Evolutionary conservation across 2,113 vertebrate genomes (phyloP).

Genomic region (Furnarius figulus): DNA sequence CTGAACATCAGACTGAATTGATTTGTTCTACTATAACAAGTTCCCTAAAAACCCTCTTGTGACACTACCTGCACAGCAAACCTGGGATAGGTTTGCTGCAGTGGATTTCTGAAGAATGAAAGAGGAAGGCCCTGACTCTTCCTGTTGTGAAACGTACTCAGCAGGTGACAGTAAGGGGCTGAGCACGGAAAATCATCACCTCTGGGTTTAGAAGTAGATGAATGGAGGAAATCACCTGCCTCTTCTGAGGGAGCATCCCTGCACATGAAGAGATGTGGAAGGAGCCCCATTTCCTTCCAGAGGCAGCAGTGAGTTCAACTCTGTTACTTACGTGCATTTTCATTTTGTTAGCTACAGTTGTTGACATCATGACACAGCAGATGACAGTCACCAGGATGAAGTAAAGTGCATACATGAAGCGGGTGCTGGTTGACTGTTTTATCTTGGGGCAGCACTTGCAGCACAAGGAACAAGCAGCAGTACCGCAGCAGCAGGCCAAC

Average conservation of each 20-base stretch:
- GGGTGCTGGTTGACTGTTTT: conserved; percentile 93
- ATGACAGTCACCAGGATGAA: conserved; percentile 89
- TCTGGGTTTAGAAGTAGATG: background rate
- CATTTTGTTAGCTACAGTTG: conserved; percentile 81
- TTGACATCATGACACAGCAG: conserved; percentile 95
- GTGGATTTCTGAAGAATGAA: fast-evolving
- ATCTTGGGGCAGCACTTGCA: conserved; percentile 93
- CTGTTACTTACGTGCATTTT: conserved; percentile 79
- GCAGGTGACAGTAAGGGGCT: background rate
- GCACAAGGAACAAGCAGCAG: conserved; percentile 89
- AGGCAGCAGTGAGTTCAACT: background rate
- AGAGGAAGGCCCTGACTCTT: background rate
- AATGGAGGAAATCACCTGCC: fast-evolving
- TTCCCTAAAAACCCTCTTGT: background rate
- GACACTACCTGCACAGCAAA: background rate
- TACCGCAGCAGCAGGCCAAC: conserved; percentile 96
- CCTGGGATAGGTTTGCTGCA: background rate
- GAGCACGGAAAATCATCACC: fast-evolving
- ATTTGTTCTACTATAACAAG: background rate
- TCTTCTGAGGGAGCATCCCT: background rate
- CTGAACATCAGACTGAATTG: background rate
- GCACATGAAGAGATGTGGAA: background rate
- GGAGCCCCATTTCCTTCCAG: background rate
- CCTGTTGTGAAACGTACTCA: background rate
- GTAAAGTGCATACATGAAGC: conserved; percentile 93